phyloP scores from a whole-genome alignment of 2,797 vertebrate species.

The Crenichthys baileyi region DNA sequence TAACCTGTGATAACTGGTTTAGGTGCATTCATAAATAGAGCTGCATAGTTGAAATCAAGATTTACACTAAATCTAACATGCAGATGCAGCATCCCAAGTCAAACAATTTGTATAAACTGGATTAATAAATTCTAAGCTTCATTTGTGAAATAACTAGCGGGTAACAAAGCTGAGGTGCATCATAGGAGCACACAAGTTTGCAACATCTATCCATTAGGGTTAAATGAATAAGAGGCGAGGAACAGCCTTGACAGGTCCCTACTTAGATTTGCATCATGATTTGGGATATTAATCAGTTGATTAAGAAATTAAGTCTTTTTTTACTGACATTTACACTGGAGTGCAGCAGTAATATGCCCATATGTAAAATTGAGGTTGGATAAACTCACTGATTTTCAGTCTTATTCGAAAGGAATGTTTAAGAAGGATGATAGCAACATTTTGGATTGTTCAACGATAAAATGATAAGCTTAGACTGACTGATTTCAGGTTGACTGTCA shows the following conservation, averaged over 20 bases:
- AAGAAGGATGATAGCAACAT: no score
- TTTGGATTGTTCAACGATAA: not conserved
- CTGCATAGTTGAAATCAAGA: no score
- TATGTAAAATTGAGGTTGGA: not conserved
- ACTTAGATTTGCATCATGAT: not conserved
- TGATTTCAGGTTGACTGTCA: not conserved
- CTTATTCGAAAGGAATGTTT: no score
- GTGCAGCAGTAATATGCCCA: not conserved
- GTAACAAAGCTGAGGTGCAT: not conserved
- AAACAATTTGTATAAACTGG: not conserved
- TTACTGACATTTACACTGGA: not conserved
- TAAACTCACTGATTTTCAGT: not conserved
- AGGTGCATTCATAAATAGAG: no score
- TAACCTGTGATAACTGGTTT: not conserved
- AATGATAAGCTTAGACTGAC: not conserved
- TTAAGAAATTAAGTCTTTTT: not conserved
- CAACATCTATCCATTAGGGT: not conserved
- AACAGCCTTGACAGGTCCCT: not conserved
- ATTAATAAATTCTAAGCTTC: not conserved
- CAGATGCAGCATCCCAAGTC: not conserved
- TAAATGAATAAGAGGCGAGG: not conserved
- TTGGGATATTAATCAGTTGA: not conserved
- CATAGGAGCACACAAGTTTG: not conserved
- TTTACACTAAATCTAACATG: not conserved
- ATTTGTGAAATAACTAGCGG: not conserved